Conservation (phyloP, 2,888 invertebrate species). For the Prosopocoilus inquinatus region DNA sequence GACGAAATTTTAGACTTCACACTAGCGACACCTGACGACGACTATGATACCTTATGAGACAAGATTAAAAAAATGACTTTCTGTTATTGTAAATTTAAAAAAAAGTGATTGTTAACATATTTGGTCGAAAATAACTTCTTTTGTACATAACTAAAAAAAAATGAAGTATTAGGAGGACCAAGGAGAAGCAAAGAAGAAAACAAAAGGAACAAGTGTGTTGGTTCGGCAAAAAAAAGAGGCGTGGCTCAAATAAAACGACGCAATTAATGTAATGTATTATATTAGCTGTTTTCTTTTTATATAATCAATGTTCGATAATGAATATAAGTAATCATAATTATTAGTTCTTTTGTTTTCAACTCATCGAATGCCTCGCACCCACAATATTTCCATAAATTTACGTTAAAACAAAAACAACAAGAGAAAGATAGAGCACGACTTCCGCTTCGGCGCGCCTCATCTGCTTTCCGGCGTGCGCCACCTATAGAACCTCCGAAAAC, state of each 20-base stretch:
- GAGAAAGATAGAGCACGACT: neutral
- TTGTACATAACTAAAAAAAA: too few relatives aligned
- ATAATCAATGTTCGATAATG: slow-evolving; percentile 19
- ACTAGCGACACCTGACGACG: slow-evolving; percentile 38
- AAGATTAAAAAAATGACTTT: too few relatives aligned
- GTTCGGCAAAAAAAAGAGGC: too few relatives aligned
- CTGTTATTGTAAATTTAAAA: too few relatives aligned
- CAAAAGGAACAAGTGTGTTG: too few relatives aligned
- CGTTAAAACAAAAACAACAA: slow-evolving; percentile 5
- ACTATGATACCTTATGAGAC: neutral
- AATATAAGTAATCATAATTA: slow-evolving; percentile 14
- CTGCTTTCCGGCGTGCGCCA: neutral
- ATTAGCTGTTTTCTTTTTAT: slow-evolving; percentile 17
- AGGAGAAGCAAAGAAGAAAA: too few relatives aligned
- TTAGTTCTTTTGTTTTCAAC: slow-evolving; percentile 11
- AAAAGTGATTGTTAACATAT: too few relatives aligned
- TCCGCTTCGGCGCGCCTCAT: neutral
- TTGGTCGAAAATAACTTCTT: too few relatives aligned
- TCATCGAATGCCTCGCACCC: slow-evolving; percentile 9
- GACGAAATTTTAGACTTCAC: slow-evolving; percentile 58
- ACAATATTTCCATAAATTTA: slow-evolving; percentile 7
- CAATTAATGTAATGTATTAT: slow-evolving; percentile 15
- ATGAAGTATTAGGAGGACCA: too few relatives aligned
- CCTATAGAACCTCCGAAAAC: neutral
- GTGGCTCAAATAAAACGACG: slow-evolving; percentile 8